Conservation (phyloP, 2,113 vertebrate genomes). For the Talpa occidentalis region DNA sequence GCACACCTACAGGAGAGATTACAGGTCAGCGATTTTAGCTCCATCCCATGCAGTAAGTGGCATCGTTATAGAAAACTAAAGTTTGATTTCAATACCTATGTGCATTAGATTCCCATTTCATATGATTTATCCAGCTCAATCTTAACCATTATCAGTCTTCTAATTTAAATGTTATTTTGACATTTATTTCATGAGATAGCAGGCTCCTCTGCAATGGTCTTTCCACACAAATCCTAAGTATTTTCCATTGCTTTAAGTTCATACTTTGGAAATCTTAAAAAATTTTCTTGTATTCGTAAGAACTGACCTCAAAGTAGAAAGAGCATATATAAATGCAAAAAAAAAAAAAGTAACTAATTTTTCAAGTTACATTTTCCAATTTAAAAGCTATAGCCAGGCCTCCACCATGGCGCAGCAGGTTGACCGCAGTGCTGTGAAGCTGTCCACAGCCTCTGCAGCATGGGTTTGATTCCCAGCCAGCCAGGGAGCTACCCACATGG, state of each 20-base stretch:
- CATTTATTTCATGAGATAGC: background rate
- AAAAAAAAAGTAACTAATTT: constrained; percentile 35
- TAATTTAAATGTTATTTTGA: background rate
- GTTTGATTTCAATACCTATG: background rate
- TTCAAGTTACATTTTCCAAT: background rate
- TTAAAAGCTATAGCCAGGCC: constrained; percentile 54
- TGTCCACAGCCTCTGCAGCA: no score
- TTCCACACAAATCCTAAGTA: background rate
- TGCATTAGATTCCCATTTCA: background rate
- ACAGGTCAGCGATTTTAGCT: background rate
- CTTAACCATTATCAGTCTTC: background rate
- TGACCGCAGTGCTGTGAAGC: no score
- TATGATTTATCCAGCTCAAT: background rate
- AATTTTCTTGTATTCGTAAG: background rate
- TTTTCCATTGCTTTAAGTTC: background rate
- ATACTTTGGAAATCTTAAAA: constrained; percentile 58
- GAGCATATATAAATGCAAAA: background rate
- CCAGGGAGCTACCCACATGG: no score
- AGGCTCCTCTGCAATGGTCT: background rate
- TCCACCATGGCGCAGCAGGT: no score
- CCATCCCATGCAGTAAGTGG: background rate
- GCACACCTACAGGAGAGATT: background rate
- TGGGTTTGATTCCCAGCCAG: no score
- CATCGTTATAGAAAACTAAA: background rate
- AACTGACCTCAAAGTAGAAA: constrained; percentile 41